A percentile compares a stretch with the other conserved stretches of the same genome.
Evolutionary conservation across 1,140 invertebrate species (phyloP).

Genomic region (Zaprionus gabonicus): DNA sequence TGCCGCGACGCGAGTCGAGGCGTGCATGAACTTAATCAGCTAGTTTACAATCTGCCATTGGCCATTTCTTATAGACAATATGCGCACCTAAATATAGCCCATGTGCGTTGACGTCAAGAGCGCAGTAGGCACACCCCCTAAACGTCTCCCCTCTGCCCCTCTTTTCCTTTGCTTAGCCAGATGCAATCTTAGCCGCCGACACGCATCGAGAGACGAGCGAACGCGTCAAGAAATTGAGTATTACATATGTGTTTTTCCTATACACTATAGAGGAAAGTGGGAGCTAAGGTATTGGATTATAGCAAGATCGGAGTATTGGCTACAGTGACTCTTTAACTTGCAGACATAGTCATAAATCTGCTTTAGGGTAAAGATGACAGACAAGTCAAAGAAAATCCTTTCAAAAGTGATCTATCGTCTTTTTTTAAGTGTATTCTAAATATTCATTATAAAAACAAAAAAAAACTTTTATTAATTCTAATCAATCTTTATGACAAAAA

Average conservation of each 20-base stretch:
- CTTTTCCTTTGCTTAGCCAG: slow-evolving; percentile 13
- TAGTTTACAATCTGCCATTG: slow-evolving; percentile 55
- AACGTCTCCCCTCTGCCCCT: background rate
- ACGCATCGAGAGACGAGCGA: slow-evolving; percentile 41
- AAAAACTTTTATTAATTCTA: too few species aligned
- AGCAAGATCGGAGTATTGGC: background rate
- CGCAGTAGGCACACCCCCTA: background rate
- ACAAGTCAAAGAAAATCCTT: too few species aligned
- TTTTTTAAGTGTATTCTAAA: too few species aligned
- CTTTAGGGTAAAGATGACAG: too few species aligned
- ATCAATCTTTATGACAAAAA: too few species aligned
- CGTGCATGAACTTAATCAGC: slow-evolving; percentile 72
- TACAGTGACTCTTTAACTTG: too few species aligned
- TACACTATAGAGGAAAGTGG: background rate
- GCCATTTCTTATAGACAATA: slow-evolving; percentile 25
- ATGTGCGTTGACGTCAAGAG: slow-evolving; percentile 32
- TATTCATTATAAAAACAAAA: too few species aligned
- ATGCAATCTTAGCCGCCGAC: slow-evolving; percentile 53
- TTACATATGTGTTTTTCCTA: slow-evolving; percentile 5
- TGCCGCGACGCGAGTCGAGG: slow-evolving; percentile 14
- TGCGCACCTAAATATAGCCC: slow-evolving; percentile 51
- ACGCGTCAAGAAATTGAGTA: slow-evolving; percentile 19
- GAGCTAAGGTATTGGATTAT: background rate
- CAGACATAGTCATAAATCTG: too few species aligned
- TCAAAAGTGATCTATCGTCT: too few species aligned